phyloP scores from a whole-genome alignment of 2,797 vertebrate genomes.

The Sebastes melanostomus region DNA sequence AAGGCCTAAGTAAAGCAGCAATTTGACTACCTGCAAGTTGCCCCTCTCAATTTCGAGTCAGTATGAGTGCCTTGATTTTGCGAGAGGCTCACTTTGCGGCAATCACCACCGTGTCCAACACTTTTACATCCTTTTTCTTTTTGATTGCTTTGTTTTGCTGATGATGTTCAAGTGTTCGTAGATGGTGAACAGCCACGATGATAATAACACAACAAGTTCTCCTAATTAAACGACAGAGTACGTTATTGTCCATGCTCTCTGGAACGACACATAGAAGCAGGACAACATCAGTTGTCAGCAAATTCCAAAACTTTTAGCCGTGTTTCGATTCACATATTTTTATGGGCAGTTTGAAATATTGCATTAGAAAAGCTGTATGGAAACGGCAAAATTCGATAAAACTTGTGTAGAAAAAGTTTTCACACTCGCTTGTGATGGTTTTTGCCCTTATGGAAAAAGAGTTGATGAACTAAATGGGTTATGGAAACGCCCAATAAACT shows the following conservation, averaged over 20 bases:
- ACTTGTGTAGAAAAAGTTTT: too few relatives aligned
- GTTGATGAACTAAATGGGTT: too few relatives aligned
- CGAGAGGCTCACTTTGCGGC: background rate
- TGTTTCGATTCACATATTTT: too few relatives aligned
- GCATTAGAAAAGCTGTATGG: too few relatives aligned
- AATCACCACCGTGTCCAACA: background rate
- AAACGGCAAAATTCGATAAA: too few relatives aligned
- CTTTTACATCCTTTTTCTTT: background rate
- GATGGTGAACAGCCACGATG: background rate
- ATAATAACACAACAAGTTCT: background rate
- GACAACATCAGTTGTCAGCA: background rate
- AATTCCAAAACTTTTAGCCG: background rate
- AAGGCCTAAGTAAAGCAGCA: background rate
- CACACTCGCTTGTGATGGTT: too few relatives aligned
- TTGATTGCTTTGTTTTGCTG: background rate
- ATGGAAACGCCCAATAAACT: too few relatives aligned
- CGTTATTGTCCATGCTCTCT: background rate
- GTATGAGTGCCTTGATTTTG: background rate
- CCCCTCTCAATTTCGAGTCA: background rate
- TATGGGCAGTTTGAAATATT: too few relatives aligned
- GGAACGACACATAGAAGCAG: background rate
- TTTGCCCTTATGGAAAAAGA: too few relatives aligned
- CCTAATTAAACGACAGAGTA: background rate
- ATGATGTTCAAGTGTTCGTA: conserved; percentile 7
- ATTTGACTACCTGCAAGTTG: background rate